Conservation (phyloP, 1,140 invertebrate genomes). For the Saccostrea cuccullata region DNA sequence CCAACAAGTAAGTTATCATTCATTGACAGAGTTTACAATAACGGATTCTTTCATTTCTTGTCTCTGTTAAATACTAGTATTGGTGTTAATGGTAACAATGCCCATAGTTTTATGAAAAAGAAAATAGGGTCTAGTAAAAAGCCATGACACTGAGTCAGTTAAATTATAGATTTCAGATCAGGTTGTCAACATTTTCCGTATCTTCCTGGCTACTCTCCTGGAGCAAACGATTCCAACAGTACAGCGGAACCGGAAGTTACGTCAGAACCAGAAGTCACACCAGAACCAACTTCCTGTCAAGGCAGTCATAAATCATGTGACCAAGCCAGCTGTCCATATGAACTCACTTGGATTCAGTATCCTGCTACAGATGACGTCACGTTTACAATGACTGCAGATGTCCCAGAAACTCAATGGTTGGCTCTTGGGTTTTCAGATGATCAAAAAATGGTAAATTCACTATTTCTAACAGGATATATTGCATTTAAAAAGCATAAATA, state of each 20-base stretch:
- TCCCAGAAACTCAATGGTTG: neutral
- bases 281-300: conserved; percentile 71
- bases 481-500: too few relatives aligned
- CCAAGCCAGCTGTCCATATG: conserved; percentile 7
- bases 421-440: conserved; percentile 49
- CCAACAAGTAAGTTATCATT: conserved; percentile 79
- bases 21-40: neutral
- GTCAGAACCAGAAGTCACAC: conserved; percentile 46
- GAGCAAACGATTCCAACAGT: neutral
- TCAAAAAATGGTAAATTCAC: conserved; percentile 44
- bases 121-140: too few relatives aligned
- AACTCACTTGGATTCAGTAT: conserved; percentile 46
- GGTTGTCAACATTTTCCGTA: conserved; percentile 53
- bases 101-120: neutral
- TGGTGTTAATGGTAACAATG: neutral
- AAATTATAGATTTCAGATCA: neutral
- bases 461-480: too few relatives aligned
- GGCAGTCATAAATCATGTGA: conserved; percentile 36
- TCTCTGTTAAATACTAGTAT: neutral
- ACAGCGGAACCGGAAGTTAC: conserved; percentile 78
- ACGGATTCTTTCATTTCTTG: neutral
- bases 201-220: conserved; percentile 34
- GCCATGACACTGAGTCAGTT: neutral
- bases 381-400: conserved; percentile 41
- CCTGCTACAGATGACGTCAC: conserved; percentile 39